Evolutionary conservation across 1,140 invertebrate species (phyloP).

Genomic region (Panagrolaimus sp.): DNA sequence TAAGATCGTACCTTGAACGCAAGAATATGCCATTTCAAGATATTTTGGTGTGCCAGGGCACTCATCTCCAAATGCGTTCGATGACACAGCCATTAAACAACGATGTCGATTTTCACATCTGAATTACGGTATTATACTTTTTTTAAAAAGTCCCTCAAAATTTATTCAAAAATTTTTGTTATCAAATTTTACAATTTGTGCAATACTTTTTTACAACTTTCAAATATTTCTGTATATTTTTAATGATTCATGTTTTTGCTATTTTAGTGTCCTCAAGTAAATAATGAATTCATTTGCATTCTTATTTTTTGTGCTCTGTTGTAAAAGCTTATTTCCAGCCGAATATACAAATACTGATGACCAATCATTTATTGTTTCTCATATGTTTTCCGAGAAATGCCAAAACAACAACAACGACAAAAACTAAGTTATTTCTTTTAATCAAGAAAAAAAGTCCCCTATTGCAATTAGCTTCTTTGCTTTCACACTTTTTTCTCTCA

Average conservation of each 20-base stretch:
- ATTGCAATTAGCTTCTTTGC: too few relatives aligned
- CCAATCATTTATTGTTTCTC: too few relatives aligned
- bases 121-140: not conserved
- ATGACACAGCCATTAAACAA: constrained; percentile 5
- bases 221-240: too few relatives aligned
- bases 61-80: constrained; percentile 2
- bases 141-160: too few relatives aligned
- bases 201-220: too few relatives aligned
- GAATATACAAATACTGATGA: not conserved
- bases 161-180: too few relatives aligned
- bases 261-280: not conserved
- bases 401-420: not conserved
- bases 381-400: not conserved
- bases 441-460: not conserved
- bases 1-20: not conserved
- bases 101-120: constrained; percentile 1
- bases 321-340: not conserved
- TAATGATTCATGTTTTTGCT: not conserved
- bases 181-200: too few relatives aligned
- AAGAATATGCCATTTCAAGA: constrained; percentile 2
- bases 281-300: constrained; percentile 1
- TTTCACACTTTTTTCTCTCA: too few relatives aligned
- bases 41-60: constrained; percentile 9
- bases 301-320: not conserved
- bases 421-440: too few relatives aligned